phyloP scores from a whole-genome alignment of 1,140 invertebrate species.

The Zaprionus davidi region DNA sequence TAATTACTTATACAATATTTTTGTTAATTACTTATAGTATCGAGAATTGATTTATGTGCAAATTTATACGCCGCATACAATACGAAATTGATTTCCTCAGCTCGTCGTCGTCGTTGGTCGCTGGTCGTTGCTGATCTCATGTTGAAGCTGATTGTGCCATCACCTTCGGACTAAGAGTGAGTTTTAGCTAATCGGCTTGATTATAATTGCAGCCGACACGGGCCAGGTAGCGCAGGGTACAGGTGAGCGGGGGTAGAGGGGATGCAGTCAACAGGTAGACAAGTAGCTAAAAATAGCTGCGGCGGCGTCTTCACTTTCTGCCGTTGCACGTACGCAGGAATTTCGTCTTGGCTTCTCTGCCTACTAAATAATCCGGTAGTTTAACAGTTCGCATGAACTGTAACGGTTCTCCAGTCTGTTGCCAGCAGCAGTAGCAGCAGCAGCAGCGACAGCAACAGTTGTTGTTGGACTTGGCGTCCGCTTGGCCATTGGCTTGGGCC shows the following conservation, averaged over 20 bases:
- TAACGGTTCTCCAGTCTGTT: constrained; percentile 59
- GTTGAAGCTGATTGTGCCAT: neutral
- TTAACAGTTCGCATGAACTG: constrained; percentile 51
- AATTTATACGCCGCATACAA: constrained; percentile 25
- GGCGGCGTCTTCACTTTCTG: constrained; percentile 30
- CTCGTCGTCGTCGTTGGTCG: too few species aligned
- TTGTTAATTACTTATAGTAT: constrained; percentile 22
- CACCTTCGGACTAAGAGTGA: constrained; percentile 5
- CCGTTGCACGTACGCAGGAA: constrained; percentile 7
- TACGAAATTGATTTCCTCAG: neutral
- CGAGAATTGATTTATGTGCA: constrained; percentile 43
- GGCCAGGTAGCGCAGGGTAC: neutral
- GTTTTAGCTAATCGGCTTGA: constrained; percentile 24
- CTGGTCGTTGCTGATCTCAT: constrained; percentile 34
- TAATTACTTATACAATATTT: constrained; percentile 19
- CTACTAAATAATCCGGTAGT: constrained; percentile 29
- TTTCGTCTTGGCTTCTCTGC: constrained; percentile 1
- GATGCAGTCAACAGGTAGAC: constrained; percentile 14
- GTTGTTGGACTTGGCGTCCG: constrained; percentile 35
- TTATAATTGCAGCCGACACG: constrained; percentile 33
- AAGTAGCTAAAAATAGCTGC: constrained; percentile 33
- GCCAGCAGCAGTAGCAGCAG: constrained; percentile 9
- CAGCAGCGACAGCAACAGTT: constrained; percentile 23
- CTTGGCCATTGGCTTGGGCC: constrained; percentile 31
- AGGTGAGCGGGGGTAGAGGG: neutral